Conservation (phyloP, 2,113 vertebrate species). For the Carollia perspicillata region DNA sequence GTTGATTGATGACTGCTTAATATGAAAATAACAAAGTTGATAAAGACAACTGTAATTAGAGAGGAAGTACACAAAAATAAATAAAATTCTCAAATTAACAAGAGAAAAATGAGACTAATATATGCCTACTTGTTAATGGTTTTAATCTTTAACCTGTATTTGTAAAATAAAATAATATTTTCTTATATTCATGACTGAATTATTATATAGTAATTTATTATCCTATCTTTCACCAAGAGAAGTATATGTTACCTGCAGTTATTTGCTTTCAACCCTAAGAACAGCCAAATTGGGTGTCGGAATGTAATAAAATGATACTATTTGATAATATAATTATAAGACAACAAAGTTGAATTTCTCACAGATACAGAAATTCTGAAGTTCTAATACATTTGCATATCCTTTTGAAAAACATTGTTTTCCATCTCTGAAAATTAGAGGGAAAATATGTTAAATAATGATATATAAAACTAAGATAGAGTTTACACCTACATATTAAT, state of each 20-base stretch:
- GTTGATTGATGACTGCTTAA: not conserved
- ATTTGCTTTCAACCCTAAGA: not conserved
- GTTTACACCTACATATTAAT: not conserved
- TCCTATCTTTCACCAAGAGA: not conserved
- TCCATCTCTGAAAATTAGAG: not conserved
- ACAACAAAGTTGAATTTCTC: not conserved
- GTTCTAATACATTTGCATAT: not conserved
- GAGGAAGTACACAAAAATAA: not conserved
- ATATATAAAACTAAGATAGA: not conserved
- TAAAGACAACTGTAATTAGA: not conserved
- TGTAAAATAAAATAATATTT: not conserved
- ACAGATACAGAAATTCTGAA: not conserved
- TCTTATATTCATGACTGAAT: not conserved
- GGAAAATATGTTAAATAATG: not conserved
- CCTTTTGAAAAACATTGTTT: not conserved
- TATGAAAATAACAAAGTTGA: not conserved
- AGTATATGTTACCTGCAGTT: not conserved
- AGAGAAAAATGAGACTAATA: not conserved
- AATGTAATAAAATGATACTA: not conserved
- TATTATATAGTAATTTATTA: not conserved
- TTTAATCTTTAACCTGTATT: not conserved
- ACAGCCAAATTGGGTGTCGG: not conserved
- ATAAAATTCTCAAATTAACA: not conserved
- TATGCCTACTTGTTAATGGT: not conserved
- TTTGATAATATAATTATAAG: not conserved